These are phyloP conservation scores for Branchipolynoe longqiensis DNA, from an alignment of 2,888 invertebrate genomes.

Conservation along the genomic window DNA sequence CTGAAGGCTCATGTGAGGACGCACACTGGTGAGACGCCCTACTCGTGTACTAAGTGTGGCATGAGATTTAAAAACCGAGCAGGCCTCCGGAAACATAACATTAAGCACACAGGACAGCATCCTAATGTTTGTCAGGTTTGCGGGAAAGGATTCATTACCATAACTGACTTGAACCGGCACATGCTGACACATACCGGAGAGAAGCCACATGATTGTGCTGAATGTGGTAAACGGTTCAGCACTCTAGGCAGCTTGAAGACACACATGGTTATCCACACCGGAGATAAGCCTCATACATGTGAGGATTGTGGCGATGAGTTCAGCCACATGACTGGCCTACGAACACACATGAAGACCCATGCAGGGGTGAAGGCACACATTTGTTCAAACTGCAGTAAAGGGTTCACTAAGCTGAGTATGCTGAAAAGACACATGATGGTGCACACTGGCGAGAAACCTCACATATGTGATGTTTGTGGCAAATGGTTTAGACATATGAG, in stretches of 20 bases:
- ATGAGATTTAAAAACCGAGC: neutral
- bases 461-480: neutral
- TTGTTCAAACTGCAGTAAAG: constrained; percentile 2
- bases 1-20: neutral
- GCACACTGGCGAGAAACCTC: constrained; percentile 16
- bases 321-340: neutral
- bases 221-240: constrained; percentile 56
- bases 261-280: constrained; percentile 53
- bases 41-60: constrained; percentile 14
- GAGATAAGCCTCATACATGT: constrained; percentile 49
- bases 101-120: neutral
- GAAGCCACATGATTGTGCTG: constrained; percentile 53
- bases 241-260: constrained; percentile 29
- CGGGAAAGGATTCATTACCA: neutral
- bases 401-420: constrained; percentile 10
- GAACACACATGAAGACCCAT: constrained; percentile 42
- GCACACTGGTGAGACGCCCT: neutral
- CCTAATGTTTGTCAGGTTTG: neutral
- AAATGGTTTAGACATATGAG: neutral
- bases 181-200: constrained; percentile 56
- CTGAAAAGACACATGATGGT: constrained; percentile 15
- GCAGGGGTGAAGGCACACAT: neutral
- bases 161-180: constrained; percentile 21
- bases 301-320: constrained; percentile 52
- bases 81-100: constrained; percentile 36